These are phyloP conservation scores for Lacanobia wlatinum DNA, from an alignment of 2,888 invertebrate species.

Conservation along the genomic window DNA sequence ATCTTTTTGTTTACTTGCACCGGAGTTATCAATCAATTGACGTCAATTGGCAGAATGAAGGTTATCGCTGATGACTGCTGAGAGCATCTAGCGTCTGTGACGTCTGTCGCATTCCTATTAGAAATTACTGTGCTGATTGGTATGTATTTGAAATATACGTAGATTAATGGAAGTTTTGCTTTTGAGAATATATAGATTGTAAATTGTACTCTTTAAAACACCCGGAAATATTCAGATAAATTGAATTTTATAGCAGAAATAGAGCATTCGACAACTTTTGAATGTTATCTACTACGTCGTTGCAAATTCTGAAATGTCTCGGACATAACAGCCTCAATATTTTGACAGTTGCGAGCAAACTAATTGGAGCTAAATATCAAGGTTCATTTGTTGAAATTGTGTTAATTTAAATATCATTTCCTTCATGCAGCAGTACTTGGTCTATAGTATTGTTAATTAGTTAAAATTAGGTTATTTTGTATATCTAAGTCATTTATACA, in stretches of 20 bases:
- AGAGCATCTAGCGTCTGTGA: slow-evolving; percentile 68
- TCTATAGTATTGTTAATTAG: slow-evolving; percentile 26
- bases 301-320: slow-evolving; percentile 61
- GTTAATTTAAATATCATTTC: slow-evolving; percentile 65
- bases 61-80: slow-evolving; percentile 79
- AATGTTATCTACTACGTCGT: slow-evolving; percentile 16
- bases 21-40: slow-evolving; percentile 85
- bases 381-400: slow-evolving; percentile 65
- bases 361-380: slow-evolving; percentile 72
- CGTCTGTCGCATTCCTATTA: slow-evolving; percentile 67
- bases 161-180: background rate
- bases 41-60: slow-evolving; percentile 83
- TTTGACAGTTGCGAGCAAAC: slow-evolving; percentile 64
- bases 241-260: slow-evolving; percentile 22
- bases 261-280: slow-evolving; percentile 17
- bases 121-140: slow-evolving; percentile 44
- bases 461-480: slow-evolving; percentile 20
- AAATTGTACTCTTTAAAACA: background rate
- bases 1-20: slow-evolving; percentile 83
- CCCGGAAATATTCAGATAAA: background rate
- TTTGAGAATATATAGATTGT: background rate
- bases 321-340: slow-evolving; percentile 61
- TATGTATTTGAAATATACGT: slow-evolving; percentile 19
- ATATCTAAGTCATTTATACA: background rate
- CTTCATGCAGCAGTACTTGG: slow-evolving; percentile 35